Percentiles rank a stretch among this genome's conserved stretches.
Evolutionary conservation across 1,140 invertebrate species (phyloP).

Genomic region (Brachionus calyciflorus): DNA sequence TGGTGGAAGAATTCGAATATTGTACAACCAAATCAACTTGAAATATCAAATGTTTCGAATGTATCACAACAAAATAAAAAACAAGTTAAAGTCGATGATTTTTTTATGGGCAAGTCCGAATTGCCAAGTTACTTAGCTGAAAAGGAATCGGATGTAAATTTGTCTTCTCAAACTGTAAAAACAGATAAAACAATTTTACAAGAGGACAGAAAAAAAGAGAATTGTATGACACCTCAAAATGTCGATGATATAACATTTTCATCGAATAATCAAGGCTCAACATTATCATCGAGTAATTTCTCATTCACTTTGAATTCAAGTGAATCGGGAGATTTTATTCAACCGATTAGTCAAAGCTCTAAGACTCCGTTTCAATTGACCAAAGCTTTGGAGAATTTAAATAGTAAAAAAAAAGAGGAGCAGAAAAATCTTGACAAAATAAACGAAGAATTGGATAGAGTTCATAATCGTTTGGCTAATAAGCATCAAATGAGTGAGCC

Average conservation of each 20-base stretch:
- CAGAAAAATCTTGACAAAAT: constrained; percentile 35
- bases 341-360: background rate
- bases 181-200: background rate
- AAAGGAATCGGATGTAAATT: background rate
- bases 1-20: constrained; percentile 12
- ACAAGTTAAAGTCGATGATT: background rate
- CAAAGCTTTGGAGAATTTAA: background rate
- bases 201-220: background rate
- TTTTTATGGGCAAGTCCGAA: constrained; percentile 19
- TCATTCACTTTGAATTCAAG: constrained; percentile 36
- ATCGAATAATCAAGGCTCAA: constrained; percentile 23
- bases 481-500: constrained; percentile 14
- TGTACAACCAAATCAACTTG: background rate
- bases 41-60: background rate
- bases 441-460: constrained; percentile 29
- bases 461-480: background rate
- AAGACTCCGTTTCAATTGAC: background rate
- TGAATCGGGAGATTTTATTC: constrained; percentile 33
- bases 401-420: background rate
- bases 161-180: background rate
- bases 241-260: constrained; percentile 41
- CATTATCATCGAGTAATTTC: constrained; percentile 7
- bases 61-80: background rate
- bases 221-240: background rate
- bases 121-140: constrained; percentile 16